phyloP scores from a whole-genome alignment of 2,113 vertebrate genomes.

The Pangasianodon hypophthalmus region DNA sequence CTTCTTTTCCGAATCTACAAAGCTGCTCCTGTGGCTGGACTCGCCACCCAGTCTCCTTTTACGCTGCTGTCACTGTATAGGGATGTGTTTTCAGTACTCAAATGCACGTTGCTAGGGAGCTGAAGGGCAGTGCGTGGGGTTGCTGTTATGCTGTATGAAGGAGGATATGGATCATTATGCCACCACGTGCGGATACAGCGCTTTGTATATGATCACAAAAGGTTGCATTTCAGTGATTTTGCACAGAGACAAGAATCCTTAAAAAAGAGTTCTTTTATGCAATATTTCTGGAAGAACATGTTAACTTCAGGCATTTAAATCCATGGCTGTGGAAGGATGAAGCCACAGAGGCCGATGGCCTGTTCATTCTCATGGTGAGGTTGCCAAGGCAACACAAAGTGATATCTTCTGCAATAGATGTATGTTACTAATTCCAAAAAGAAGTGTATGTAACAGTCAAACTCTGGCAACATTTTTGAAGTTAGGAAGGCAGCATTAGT shows the following conservation, averaged over 20 bases:
- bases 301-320: background rate
- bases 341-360: background rate
- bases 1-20: background rate
- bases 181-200: background rate
- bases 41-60: background rate
- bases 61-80: background rate
- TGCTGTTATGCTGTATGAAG: constrained; percentile 22
- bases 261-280: background rate
- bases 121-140: constrained; percentile 42
- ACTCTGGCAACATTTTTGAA: background rate
- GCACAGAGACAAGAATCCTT: background rate
- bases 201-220: constrained; percentile 26
- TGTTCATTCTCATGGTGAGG: background rate
- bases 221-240: constrained; percentile 15
- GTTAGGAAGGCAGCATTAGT: background rate
- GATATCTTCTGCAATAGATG: constrained; percentile 4
- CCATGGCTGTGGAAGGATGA: background rate
- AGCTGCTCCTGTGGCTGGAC: constrained; percentile 8
- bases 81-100: background rate
- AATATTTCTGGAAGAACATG: background rate
- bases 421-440: background rate
- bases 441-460: background rate
- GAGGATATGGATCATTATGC: constrained; percentile 40
- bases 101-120: constrained; percentile 22
- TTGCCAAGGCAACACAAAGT: background rate